Evolutionary conservation across 2,888 invertebrate species (phyloP).

Genomic region (Eupithecia pulchellata): DNA sequence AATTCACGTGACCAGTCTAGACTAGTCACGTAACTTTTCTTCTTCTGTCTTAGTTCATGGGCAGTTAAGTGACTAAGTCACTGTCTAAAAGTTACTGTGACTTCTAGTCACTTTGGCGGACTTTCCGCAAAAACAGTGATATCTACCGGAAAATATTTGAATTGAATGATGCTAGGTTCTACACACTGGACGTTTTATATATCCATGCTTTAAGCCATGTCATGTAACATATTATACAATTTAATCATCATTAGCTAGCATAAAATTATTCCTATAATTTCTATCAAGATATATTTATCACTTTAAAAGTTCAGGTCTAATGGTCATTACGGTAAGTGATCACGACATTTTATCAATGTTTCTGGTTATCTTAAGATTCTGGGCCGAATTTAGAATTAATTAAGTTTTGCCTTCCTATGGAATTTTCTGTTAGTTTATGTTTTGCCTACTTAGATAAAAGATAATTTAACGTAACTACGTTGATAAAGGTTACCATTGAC

Average conservation of each 20-base stretch:
- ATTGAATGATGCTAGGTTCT: background rate
- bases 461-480: background rate
- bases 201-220: background rate
- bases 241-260: conserved; percentile 24
- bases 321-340: conserved; percentile 20
- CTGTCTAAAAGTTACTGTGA: too few relatives aligned
- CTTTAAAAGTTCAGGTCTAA: conserved; percentile 20
- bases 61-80: background rate
- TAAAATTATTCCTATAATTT: conserved; percentile 22
- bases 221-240: conserved; percentile 14
- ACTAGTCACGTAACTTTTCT: too few relatives aligned
- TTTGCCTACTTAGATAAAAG: background rate
- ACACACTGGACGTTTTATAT: background rate
- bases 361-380: conserved; percentile 13
- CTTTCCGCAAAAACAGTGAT: background rate
- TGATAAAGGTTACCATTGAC: background rate
- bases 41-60: background rate
- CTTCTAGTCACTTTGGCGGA: background rate
- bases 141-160: background rate
- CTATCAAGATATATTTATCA: conserved; percentile 19
- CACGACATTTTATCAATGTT: conserved; percentile 20
- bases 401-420: background rate
- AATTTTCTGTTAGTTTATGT: background rate
- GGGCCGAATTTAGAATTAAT: background rate
- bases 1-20: background rate